Conservation (phyloP, 2,888 invertebrate genomes). For the Romanomermis culicivorax region DNA sequence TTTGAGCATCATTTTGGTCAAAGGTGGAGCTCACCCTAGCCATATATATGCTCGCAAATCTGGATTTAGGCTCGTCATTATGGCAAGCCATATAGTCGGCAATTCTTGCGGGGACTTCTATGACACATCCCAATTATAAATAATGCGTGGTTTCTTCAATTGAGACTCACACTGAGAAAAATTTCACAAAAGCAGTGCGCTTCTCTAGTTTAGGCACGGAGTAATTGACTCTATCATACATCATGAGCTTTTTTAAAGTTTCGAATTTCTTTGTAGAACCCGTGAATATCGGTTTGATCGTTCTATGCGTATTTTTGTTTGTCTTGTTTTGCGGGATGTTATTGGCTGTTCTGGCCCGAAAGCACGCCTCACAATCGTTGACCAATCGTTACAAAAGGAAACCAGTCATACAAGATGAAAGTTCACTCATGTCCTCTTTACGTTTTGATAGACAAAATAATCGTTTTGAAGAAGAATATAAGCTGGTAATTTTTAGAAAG, state of each 20-base stretch:
- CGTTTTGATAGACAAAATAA: neutral
- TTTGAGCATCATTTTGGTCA: too few species aligned
- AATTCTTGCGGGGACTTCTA: too few species aligned
- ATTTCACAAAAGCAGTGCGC: too few species aligned
- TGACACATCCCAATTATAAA: too few species aligned
- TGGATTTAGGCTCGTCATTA: too few species aligned
- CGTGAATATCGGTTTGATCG: neutral
- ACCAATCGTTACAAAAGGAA: neutral
- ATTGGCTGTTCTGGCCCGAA: neutral
- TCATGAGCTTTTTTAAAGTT: neutral
- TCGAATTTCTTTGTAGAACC: neutral
- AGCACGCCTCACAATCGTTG: neutral
- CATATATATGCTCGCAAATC: too few species aligned
- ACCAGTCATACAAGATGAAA: neutral
- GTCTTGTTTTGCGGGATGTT: neutral
- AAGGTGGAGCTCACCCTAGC: too few species aligned
- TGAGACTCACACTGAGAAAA: too few species aligned
- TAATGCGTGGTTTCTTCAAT: too few species aligned
- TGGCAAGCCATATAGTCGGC: too few species aligned
- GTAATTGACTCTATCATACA: too few species aligned
- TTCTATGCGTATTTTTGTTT: neutral
- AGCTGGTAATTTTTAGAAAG: neutral
- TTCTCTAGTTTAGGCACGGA: too few species aligned
- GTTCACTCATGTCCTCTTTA: neutral
- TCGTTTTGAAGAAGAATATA: neutral